Base-by-base conservation (phyloP, 1,140 invertebrate genomes). In the Tyrophagus putrescentiae region DNA sequence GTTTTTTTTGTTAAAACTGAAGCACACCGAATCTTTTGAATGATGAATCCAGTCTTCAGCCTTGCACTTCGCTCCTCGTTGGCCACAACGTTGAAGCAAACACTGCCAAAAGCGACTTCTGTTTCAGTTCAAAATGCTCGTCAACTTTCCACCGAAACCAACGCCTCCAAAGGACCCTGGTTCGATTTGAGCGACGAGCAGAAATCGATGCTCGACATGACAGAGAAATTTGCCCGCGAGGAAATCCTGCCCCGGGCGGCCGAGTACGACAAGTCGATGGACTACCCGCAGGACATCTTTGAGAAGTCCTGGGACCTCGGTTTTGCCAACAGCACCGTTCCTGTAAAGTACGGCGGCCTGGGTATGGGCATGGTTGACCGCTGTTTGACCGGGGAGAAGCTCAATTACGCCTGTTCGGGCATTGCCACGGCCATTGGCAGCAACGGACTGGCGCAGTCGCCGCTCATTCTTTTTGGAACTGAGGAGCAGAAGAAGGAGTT, bases 351-450 rank as follows among this genome's bases (percentile, higher is more conserved):
- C 70, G 79, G 89, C 76, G 92, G 91, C 54, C 67, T 89, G 68
- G 82, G 82, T 42, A 72, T 87, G 65, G 78, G 80, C 64, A 78
- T 82, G 53, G 83, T 93, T 74, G 87, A 94, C 68, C 79, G 80
- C 7, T 90, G 90, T 72, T 67, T 94, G 63, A 77, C 93, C 32
- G 54, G 68, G 45, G 94, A 98, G 74, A 87, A 94, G 71, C 70
- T 98, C 32, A 83, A 85, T 33, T 97, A 90, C 76, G 94, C 86
- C 32, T 98, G 94, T 72, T 85, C 91, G 57, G 94, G 92, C 57
- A 84, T 97, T 60, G 81, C 81, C 75, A 94, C 91, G 45, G 91
- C 90, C 28, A 75, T 97, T 65, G 87, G 89, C 77, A 84, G 80
- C 13, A 90, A 84, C 73, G 82, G 83, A 64, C 78, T 98, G 53